phyloP scores from a whole-genome alignment of 2,113 vertebrate genomes.

The Grus americana region DNA sequence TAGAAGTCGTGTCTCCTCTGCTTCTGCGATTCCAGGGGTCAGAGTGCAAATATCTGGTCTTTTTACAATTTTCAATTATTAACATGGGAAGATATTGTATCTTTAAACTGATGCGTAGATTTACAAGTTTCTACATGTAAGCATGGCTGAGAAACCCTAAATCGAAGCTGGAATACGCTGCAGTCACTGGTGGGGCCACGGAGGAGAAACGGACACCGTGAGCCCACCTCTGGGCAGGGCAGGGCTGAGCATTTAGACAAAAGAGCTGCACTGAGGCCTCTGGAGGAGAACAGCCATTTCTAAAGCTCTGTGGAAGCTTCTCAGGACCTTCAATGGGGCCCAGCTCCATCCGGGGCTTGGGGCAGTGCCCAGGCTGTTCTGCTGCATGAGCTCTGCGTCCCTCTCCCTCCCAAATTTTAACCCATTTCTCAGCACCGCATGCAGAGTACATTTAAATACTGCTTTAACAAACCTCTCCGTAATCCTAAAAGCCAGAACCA shows the following conservation, averaged over 20 bases:
- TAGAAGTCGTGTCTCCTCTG: neutral
- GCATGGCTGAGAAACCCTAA: neutral
- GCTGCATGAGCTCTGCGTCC: neutral
- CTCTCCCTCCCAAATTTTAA: neutral
- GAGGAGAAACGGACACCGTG: neutral
- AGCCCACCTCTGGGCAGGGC: neutral
- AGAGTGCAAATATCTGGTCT: neutral
- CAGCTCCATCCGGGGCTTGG: neutral
- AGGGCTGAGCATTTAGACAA: neutral
- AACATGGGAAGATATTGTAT: neutral
- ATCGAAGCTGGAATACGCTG: neutral
- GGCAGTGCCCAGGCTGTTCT: neutral
- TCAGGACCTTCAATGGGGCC: neutral
- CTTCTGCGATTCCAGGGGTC: neutral
- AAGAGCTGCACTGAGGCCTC: neutral
- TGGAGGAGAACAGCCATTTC: neutral
- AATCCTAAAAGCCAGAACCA: neutral
- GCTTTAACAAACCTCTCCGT: neutral
- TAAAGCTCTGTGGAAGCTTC: neutral
- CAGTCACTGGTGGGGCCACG: neutral
- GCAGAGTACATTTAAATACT: fast-evolving
- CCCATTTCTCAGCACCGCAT: neutral
- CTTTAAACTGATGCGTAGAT: neutral
- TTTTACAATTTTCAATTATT: neutral
- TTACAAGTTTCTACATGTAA: neutral